Evolutionary conservation across 2,888 invertebrate genomes (phyloP), one percentile per base, ranked within the genome.

Genomic region (Acanthosoma haemorrhoidale): DNA sequence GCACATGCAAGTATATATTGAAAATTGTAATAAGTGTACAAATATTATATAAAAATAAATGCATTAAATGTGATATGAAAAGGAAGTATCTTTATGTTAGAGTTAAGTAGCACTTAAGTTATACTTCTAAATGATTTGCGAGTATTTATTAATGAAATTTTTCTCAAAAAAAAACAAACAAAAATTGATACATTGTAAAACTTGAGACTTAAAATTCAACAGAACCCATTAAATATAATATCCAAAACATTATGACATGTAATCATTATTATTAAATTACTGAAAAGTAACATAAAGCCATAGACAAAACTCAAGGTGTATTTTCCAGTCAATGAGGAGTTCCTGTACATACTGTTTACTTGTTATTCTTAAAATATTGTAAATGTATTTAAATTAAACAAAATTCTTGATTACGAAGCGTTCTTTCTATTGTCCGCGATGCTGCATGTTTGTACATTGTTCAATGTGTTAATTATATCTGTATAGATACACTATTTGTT

Each of bases 391-490:
- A 32, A 51, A 32, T 51, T 57, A 63, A 38, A 39, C 3, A 25
- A 38, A 36, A 15, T 32, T 60, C 32, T 60, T 60, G 36, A 38
- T 15, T 3, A 38, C 36, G 34, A 4, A 29, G 39, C 11, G 34
- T 43, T 59, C 29, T 41, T 18, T 39, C 21, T 18, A 68, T 68
- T 68, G 57, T 64, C 39, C 29, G 68, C 59, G 16, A 58, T 68
- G 39, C 59, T 68, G 68, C 68, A 68, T 68, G 68, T 15, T 57
- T 68, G 68, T 68, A 68, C 39, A 68, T 68, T 68, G 39, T 59
- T 68, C 59, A 25, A 58, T 68, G 68, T 68, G 59, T 68, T 68
- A 15, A 68, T 39, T 68, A 34, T 68, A 43, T 38, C 36, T 68
- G 68, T 59, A 59, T 68, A 68, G 59, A 68, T 29, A 29, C 68